These are phyloP conservation scores for Acanthopleura granulata DNA, from an alignment of 2,888 invertebrate genomes.

Conservation along the genomic window DNA sequence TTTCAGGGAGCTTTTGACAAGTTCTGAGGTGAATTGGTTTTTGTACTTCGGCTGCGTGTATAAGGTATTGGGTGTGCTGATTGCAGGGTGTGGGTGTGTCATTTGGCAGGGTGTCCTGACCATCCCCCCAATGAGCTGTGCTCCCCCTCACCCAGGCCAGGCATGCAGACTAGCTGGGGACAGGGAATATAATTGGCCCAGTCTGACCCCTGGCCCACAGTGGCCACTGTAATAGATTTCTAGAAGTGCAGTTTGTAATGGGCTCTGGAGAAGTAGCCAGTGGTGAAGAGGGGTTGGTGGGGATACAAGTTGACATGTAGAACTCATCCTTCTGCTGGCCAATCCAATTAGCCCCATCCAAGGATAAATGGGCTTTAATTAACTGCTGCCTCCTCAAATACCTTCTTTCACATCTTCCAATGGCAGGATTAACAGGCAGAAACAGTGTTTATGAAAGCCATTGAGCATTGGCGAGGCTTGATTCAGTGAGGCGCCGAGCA, in stretches of 20 bases:
- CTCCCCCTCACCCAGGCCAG: too few species aligned
- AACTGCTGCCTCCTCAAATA: slow-evolving; percentile 9
- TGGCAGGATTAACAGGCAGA: not conserved
- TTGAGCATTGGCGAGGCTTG: not conserved
- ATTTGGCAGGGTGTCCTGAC: too few species aligned
- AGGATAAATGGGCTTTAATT: slow-evolving; percentile 18
- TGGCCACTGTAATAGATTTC: slow-evolving; percentile 14
- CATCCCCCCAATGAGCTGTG: too few species aligned
- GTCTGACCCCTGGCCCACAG: slow-evolving; percentile 6
- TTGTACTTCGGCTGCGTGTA: not conserved
- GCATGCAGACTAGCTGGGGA: not conserved
- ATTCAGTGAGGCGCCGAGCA: not conserved
- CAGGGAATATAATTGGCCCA: not conserved
- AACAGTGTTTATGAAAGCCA: slow-evolving; percentile 13
- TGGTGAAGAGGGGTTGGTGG: too few species aligned
- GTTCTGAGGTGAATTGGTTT: slow-evolving; percentile 5
- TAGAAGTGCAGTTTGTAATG: slow-evolving; percentile 3
- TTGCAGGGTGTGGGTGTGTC: too few species aligned
- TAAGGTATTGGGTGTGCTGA: too few species aligned
- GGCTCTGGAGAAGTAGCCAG: too few species aligned
- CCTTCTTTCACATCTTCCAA: slow-evolving; percentile 6
- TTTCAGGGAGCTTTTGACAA: slow-evolving; percentile 12
- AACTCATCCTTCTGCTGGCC: not conserved
- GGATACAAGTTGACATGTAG: not conserved
- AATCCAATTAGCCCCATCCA: slow-evolving; percentile 15